Conservation (phyloP, 2,888 invertebrate genomes). For the Diaprepes abbreviatus region DNA sequence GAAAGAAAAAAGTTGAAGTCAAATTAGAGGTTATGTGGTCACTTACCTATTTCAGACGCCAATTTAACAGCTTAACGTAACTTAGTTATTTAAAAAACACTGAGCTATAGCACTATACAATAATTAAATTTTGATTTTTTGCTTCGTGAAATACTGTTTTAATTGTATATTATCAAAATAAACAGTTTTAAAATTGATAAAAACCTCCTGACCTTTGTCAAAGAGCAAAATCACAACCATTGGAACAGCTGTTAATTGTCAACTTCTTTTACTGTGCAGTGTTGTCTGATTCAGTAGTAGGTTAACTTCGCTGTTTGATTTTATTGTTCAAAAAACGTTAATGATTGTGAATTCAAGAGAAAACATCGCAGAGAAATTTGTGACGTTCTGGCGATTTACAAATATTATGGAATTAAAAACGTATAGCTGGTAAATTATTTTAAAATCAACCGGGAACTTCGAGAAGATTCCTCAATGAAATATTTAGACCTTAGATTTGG, state of each 20-base stretch:
- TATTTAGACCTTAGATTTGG: no score
- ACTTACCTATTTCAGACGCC: constrained; percentile 45
- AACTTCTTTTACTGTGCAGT: constrained; percentile 8
- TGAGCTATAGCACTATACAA: neutral
- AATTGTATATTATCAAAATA: neutral
- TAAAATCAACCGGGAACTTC: no score
- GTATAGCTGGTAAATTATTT: no score
- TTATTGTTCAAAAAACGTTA: no score
- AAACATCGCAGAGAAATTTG: no score
- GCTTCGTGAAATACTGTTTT: neutral
- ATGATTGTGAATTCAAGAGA: no score
- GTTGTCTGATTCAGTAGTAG: neutral
- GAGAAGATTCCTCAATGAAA: no score
- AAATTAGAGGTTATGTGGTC: constrained; percentile 29
- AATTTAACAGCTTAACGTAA: constrained; percentile 33
- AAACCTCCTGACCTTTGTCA: constrained; percentile 23
- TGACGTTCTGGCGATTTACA: no score
- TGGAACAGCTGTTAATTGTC: constrained; percentile 24
- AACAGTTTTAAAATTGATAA: constrained; percentile 11
- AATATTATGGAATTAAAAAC: no score
- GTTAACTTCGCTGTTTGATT: no score
- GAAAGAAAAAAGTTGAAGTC: neutral
- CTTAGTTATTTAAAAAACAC: constrained; percentile 5
- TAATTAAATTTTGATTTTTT: neutral
- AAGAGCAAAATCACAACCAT: neutral